Evolutionary conservation across 1,140 invertebrate genomes (phyloP).

Genomic region (Sminthurides bifidus): DNA sequence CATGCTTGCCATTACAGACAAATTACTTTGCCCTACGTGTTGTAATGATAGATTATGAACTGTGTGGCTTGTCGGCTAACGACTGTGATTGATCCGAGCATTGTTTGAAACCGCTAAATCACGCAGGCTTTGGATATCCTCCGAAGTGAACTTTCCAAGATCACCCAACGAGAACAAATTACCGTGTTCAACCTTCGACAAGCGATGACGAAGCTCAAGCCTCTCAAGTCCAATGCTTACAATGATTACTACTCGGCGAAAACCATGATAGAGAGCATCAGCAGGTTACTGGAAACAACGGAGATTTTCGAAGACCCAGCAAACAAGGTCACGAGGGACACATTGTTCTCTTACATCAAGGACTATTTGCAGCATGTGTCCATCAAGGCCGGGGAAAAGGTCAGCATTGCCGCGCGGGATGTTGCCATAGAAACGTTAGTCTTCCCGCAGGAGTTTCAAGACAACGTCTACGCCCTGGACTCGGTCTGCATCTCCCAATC

Average conservation of each 20-base stretch:
- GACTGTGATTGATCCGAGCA: too few species aligned
- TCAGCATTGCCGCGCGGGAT: neutral
- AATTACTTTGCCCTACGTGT: too few species aligned
- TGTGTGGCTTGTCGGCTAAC: too few species aligned
- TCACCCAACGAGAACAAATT: constrained; percentile 1
- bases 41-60: too few species aligned
- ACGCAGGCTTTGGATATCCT: too few species aligned
- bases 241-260: neutral
- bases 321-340: neutral
- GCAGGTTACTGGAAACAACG: neutral
- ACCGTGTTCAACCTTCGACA: neutral
- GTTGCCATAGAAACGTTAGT: neutral
- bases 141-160: too few species aligned
- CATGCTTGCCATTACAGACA: too few species aligned
- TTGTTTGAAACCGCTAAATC: too few species aligned
- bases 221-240: neutral
- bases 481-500: neutral
- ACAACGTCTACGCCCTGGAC: neutral
- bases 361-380: neutral
- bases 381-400: neutral
- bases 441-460: neutral
- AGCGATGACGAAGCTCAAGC: neutral
- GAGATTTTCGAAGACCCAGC: neutral
- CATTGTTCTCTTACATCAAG: neutral
- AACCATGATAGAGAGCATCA: neutral